phyloP scores from a whole-genome alignment of 1,140 invertebrate genomes.

The Drosophila mayri region DNA sequence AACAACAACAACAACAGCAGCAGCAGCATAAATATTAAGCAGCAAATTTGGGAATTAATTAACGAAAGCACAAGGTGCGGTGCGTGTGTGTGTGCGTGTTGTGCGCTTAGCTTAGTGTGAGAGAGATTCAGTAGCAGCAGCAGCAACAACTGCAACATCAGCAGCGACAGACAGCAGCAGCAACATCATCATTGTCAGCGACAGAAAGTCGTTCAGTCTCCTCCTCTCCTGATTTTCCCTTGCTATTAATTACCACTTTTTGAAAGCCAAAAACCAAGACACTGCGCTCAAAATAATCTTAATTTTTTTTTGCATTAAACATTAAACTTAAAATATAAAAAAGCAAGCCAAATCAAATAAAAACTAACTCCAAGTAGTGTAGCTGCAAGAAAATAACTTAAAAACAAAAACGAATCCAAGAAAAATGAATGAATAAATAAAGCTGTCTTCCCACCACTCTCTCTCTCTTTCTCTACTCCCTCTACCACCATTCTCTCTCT shows the following conservation, averaged over 20 bases:
- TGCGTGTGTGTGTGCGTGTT: constrained; percentile 33
- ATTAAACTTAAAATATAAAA: constrained; percentile 28
- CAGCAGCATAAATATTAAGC: constrained; percentile 41
- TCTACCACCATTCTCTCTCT: constrained; percentile 45
- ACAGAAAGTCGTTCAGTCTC: constrained; percentile 58
- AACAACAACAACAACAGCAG: constrained; percentile 12
- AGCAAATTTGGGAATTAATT: constrained; percentile 10
- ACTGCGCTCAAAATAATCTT: constrained; percentile 49
- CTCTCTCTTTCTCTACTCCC: constrained; percentile 62
- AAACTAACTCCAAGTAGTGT: constrained; percentile 78
- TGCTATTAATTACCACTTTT: constrained; percentile 30
- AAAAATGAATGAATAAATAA: constrained; percentile 56
- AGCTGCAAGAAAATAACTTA: constrained; percentile 67
- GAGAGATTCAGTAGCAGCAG: constrained; percentile 21
- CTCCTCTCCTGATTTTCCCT: constrained; percentile 24
- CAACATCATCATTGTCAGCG: constrained; percentile 83
- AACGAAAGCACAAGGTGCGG: constrained; percentile 4
- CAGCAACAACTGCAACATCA: constrained; percentile 41
- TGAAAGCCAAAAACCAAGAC: constrained; percentile 31
- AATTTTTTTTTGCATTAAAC: constrained; percentile 57
- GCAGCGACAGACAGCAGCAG: constrained; percentile 59
- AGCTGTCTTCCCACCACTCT: constrained; percentile 82
- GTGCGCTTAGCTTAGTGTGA: constrained; percentile 39
- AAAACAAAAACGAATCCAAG: constrained; percentile 33
- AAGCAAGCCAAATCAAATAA: constrained; percentile 28